A percentile compares a stretch with the other conserved stretches of the same genome.
Evolutionary conservation across 2,113 vertebrate genomes (phyloP).

Genomic region (Chaetodon auriga): DNA sequence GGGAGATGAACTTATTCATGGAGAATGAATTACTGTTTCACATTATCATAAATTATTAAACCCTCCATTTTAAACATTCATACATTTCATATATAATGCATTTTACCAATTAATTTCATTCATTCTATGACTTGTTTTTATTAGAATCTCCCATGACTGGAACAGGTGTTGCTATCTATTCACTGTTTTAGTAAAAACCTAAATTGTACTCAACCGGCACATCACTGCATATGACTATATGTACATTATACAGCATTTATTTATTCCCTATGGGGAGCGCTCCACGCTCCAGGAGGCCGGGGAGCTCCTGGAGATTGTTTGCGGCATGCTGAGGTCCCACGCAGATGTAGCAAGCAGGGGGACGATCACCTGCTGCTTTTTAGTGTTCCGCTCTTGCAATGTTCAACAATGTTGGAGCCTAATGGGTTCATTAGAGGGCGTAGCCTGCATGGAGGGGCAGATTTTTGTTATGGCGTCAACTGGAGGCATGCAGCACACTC

Average conservation of each 20-base stretch:
- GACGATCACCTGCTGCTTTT: conserved; percentile 54
- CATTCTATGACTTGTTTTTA: neutral
- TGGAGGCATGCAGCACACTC: conserved; percentile 23
- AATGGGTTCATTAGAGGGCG: conserved; percentile 35
- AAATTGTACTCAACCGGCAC: neutral
- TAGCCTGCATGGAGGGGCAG: conserved; percentile 5
- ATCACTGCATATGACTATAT: neutral
- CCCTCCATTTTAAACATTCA: conserved; percentile 42
- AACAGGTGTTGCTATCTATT: neutral
- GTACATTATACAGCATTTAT: conserved; percentile 6
- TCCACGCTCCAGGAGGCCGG: conserved; percentile 10
- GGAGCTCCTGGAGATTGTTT: conserved; percentile 33
- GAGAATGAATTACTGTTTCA: conserved; percentile 36
- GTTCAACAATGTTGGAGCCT: conserved; percentile 16
- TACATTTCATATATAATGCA: conserved; percentile 5
- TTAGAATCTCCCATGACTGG: neutral
- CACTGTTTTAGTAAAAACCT: neutral
- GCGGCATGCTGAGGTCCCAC: conserved; percentile 33
- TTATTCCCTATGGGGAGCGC: conserved; percentile 1
- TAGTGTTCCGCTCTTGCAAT: conserved; percentile 10
- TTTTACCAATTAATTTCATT: conserved; percentile 7
- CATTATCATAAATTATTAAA: conserved; percentile 35
- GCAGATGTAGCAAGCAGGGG: conserved; percentile 6
- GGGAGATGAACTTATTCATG: neutral
- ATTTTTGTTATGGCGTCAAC: conserved; percentile 11